Evolutionary conservation across 2,113 vertebrate genomes (phyloP), one percentile per base, ranked within the genome.

Genomic region (Gallinago jamesoni): DNA sequence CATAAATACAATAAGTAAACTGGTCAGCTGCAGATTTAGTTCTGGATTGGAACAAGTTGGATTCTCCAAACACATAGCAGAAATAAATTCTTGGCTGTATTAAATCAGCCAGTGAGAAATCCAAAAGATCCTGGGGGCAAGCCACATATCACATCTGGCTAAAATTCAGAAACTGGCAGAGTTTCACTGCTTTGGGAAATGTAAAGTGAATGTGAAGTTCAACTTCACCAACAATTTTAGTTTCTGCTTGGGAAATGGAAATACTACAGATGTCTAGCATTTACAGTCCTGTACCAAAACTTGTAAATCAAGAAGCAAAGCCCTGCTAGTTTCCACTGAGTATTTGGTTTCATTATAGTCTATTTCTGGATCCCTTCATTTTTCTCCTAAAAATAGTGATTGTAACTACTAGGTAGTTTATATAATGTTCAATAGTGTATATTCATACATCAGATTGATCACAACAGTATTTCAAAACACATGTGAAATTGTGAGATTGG

Each of bases 201-300:
- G 85, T 84, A 95, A 97, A 97, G 87, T 96, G 86, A 96, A 96
- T 95, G 60, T 94, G 97, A 94, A 93, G 83, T 96, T 96, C 72
- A 95, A 84, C 74, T 95, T 97, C 87, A 91, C 95, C 93, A 92
- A 96, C 89, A 95, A 94, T 96, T 95, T 94, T 86, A 96, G 78
- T 96, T 95, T 75, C 89, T 95, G 72, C 90, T 94, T 85, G 39
- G 56, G 84, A 97, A 96, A 90, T 93, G 72, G 90, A 97, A 92
- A 91, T 22, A 90, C 59, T 92, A 77, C 96, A 94, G 92, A 97
- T 93, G 84, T 91, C 86, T 90, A 93, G 82, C 50, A 79, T 93
- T 97, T 91, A 87, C 92, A 93, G 67, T 67, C 82, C 77, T 94
- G 59, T 84, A 96, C 85, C 56, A 84, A 90, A 96, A 93, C 76